Evolutionary conservation across 2,888 invertebrate species (phyloP), one percentile per base, ranked within the genome.

Genomic region (Dryococelus australis): DNA sequence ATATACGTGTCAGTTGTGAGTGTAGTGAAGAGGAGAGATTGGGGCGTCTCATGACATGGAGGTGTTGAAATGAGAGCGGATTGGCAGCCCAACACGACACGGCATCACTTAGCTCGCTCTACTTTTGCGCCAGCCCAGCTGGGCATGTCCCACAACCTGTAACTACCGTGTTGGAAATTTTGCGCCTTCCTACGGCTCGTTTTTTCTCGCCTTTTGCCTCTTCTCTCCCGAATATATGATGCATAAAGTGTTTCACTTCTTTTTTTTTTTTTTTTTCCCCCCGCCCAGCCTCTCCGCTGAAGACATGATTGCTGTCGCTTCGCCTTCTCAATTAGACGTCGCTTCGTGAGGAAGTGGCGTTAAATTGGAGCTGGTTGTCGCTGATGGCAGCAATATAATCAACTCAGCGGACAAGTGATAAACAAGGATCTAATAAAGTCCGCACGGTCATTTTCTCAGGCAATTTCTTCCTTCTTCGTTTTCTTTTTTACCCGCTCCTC

Each of bases 341-440:
- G n/a, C 10, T 65, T 65, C 65, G 65, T 65, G 65, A 65, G 13
- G 16, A 65, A 65, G 16, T 65, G 65, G 65, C 65, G 65, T 65
- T 65, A 65, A 65, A 65, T 65, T 65, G 65, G 65, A 65, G 65
- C 65, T n/a, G 65, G 20, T 65, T 65, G 65, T n/a, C 65, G 65
- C 65, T 8, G n/a, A 9, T n/a, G 65, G 12, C 8, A 24, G 65
- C 65, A 24, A n/a, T 16, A 65, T 65, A 65, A 65, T 65, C 65
- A 65, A 65, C 65, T n/a, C 13, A 65, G 8, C 65, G n/a, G 65
- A 65, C 65, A 65, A 8, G n/a, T 16, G 65, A 65, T 65, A 65
- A 65, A 65, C 24, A 65, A 65, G 13, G 65, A 65, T 65, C 65
- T 65, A 65, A 65, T 65, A 65, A 65, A 65, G 65, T 65, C 65